Conservation (phyloP, 2,888 invertebrate genomes). For the Dugesia japonica region DNA sequence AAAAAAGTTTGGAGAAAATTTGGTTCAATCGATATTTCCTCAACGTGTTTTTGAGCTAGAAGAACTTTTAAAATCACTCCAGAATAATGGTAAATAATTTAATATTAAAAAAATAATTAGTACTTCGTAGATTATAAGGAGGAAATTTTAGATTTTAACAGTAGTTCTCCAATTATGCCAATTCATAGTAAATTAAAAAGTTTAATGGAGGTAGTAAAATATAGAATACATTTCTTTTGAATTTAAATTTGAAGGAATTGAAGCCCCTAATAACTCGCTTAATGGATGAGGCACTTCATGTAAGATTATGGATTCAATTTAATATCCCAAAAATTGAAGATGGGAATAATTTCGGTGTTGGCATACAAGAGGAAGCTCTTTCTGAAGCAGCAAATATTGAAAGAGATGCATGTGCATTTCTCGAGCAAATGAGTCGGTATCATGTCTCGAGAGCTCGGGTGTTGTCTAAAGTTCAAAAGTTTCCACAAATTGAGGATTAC, state of each 20-base stretch:
- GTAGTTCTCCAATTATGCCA: background rate
- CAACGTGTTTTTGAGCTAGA: constrained; percentile 78
- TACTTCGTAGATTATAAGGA: background rate
- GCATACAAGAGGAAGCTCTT: constrained; percentile 57
- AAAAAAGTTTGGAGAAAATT: constrained; percentile 56
- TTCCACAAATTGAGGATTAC: constrained; percentile 81
- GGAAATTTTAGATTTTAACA: background rate
- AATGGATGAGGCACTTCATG: constrained; percentile 49
- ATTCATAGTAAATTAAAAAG: background rate
- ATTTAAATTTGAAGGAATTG: background rate
- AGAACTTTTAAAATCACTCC: constrained; percentile 54
- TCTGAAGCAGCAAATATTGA: constrained; percentile 58
- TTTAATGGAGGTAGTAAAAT: background rate
- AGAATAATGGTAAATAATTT: background rate
- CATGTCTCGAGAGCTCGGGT: constrained; percentile 67
- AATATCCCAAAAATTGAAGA: constrained; percentile 98
- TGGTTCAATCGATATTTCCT: constrained; percentile 75
- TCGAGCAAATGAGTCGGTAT: constrained; percentile 90
- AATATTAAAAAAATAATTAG: background rate
- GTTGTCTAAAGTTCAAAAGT: constrained; percentile 71
- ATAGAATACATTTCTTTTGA: background rate
- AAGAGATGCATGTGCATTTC: constrained; percentile 86
- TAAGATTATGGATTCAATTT: constrained; percentile 97
- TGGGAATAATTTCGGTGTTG: constrained; percentile 96
- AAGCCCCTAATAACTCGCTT: constrained; percentile 39